phyloP scores from a whole-genome alignment of 2,113 vertebrate species.

The Paracanthobrama guichenoti region DNA sequence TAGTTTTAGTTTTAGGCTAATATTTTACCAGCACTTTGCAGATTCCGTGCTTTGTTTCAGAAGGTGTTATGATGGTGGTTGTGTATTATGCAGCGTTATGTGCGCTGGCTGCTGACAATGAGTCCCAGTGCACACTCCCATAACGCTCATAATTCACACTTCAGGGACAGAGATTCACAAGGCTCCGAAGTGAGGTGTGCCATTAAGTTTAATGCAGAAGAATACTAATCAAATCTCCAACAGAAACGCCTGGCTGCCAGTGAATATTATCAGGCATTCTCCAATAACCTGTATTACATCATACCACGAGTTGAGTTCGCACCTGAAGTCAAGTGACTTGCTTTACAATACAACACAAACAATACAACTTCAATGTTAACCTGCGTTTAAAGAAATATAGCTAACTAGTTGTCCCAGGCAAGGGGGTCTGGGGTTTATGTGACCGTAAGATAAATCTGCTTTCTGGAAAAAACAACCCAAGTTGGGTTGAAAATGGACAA shows the following conservation, averaged over 20 bases:
- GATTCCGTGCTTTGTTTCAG: neutral
- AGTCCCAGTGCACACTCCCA: neutral
- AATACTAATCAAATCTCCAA: neutral
- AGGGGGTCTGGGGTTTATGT: too few species aligned
- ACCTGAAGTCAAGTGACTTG: neutral
- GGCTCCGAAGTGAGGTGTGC: neutral
- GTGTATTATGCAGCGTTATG: conserved; percentile 7
- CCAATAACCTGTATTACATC: neutral
- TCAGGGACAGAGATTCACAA: neutral
- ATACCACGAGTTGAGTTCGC: neutral
- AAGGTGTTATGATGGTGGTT: neutral
- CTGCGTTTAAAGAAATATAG: neutral
- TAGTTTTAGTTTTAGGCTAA: neutral
- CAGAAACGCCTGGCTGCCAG: neutral
- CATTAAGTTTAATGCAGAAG: neutral
- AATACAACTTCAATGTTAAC: neutral
- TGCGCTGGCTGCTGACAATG: neutral
- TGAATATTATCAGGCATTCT: neutral
- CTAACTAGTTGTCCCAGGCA: neutral
- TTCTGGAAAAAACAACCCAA: too few species aligned
- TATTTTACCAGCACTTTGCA: neutral
- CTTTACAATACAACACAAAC: neutral
- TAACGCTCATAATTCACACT: neutral
- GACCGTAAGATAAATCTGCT: too few species aligned
- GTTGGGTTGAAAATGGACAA: too few species aligned